Base-by-base conservation (phyloP, 2,113 vertebrate genomes). In the Toxotes jaculatrix region DNA sequence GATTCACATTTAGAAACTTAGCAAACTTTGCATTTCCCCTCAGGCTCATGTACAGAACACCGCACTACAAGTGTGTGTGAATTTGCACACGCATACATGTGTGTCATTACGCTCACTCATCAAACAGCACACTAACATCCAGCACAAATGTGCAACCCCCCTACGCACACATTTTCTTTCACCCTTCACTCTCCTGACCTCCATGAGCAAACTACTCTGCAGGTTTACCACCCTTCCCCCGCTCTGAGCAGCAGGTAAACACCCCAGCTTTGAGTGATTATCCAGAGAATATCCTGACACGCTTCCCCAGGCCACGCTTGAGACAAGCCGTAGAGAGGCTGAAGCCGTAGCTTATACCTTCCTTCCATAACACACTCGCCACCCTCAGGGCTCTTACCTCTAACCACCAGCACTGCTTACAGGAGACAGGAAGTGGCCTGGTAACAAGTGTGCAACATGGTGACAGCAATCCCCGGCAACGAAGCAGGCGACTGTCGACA, bases 231-330 rank as follows among this genome's bases (percentile, higher is more conserved):
- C 23, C 60, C 60, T 61, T 45, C 74, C 60, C 81, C 81, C 32
- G 0, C 75, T 83, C 67, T 14, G 42, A 79, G 80, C 38, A 78
- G 83, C 59, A 74, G 80, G 78, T 86, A 90, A 91, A 87, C 85
- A 87, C 59, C 75, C 56, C 7, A 5, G 75, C 79, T 82, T 87
- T 89, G 84, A 93, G 79, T 91, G 89, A 92, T 91, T 91, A 91
- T 86, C 68, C 80, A 62, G 68, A 87, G 75, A 92, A 88, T 86
- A 87, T 85, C 83, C 79, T 88, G 90, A 93, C 92, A 91, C 59
- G 70, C 77, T 65, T 87, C 83, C 80, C 47, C 71, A 31, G 84
- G 87, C 85, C 68, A 86, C 27, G 61, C 79, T 85, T 75, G 53
- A 82, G 85, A 79, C 72, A 56, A 76, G 47, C 74, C 74, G 27